Evolutionary conservation across 2,797 vertebrate species (phyloP).

Genomic region (Cyprinella venusta): DNA sequence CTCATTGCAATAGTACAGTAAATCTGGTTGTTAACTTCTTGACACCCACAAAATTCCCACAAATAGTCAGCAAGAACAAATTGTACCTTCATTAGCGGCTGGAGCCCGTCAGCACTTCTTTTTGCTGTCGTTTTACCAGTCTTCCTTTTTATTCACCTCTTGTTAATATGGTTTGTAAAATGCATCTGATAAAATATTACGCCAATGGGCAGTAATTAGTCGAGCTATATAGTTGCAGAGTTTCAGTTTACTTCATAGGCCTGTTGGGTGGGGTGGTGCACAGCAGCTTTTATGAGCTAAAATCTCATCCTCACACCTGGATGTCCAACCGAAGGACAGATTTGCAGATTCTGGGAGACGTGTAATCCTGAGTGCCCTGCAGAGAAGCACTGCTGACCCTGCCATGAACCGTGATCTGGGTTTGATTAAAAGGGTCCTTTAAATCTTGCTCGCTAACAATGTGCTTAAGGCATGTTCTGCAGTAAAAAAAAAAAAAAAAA

Average conservation of each 20-base stretch:
- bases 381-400: constrained; percentile 62
- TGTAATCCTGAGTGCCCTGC: constrained; percentile 49
- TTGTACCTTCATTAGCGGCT: constrained; percentile 60
- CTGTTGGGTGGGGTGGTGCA: neutral
- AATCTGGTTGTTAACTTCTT: constrained; percentile 57
- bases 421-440: constrained; percentile 68
- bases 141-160: constrained; percentile 57
- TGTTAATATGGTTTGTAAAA: constrained; percentile 57
- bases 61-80: constrained; percentile 59
- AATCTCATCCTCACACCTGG: constrained; percentile 58
- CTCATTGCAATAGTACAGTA: constrained; percentile 41
- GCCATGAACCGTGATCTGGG: constrained; percentile 66
- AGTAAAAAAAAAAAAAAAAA: constrained; percentile 61
- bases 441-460: constrained; percentile 71
- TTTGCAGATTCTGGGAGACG: constrained; percentile 40
- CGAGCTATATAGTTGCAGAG: constrained; percentile 39
- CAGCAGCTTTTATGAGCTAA: constrained; percentile 23
- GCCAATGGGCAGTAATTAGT: constrained; percentile 51
- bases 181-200: constrained; percentile 48
- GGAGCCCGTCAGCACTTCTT: constrained; percentile 39
- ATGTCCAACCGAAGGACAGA: constrained; percentile 42
- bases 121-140: constrained; percentile 49
- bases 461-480: constrained; percentile 68
- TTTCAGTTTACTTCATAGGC: constrained; percentile 28
- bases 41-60: constrained; percentile 47